phyloP scores from a whole-genome alignment of 2,888 invertebrate genomes.

The Pterostichus madidus region DNA sequence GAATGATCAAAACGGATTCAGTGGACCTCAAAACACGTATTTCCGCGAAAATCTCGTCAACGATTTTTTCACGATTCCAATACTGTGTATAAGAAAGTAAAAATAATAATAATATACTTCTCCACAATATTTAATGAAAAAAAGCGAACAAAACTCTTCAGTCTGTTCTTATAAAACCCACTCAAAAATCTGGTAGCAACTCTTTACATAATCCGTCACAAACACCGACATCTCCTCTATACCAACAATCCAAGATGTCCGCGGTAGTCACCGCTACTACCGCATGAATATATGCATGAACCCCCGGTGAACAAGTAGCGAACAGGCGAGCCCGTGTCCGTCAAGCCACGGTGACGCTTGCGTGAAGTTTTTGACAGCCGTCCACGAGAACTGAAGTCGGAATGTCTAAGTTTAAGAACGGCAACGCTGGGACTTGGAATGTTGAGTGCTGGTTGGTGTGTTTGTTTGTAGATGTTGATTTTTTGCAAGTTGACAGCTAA shows the following conservation, averaged over 20 bases:
- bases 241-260: too few relatives aligned
- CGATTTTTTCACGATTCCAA: too few relatives aligned
- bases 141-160: neutral
- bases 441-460: neutral
- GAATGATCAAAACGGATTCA: too few relatives aligned
- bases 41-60: too few relatives aligned
- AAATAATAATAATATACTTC: too few relatives aligned
- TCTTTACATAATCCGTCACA: too few relatives aligned
- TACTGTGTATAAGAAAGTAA: too few relatives aligned
- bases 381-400: slow-evolving; percentile 26
- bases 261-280: neutral
- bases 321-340: slow-evolving; percentile 1
- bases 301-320: slow-evolving; percentile 49
- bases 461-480: neutral
- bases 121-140: neutral
- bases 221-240: too few relatives aligned
- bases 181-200: too few relatives aligned
- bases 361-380: slow-evolving; percentile 50
- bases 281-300: slow-evolving; percentile 63
- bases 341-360: slow-evolving; percentile 6
- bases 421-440: neutral
- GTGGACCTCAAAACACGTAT: too few relatives aligned
- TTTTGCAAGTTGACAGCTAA: neutral
- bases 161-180: too few relatives aligned
- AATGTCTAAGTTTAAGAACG: slow-evolving; percentile 17